Evolutionary conservation across 2,888 invertebrate species (phyloP).

Genomic region (Phengaris alcon): DNA sequence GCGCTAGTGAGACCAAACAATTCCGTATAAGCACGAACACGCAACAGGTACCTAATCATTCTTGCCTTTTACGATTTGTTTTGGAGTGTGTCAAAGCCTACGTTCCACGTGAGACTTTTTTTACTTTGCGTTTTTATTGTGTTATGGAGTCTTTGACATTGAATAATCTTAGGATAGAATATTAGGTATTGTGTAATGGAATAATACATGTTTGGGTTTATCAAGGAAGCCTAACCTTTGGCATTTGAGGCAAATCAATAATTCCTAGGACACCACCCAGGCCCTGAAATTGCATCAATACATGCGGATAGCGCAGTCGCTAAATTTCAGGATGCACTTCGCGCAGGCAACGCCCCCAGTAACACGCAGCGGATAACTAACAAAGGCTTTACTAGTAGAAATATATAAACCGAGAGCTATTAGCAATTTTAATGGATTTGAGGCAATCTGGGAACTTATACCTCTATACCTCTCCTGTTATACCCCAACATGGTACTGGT

Average conservation of each 20-base stretch:
- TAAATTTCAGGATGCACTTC: constrained; percentile 10
- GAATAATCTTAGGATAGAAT: no score
- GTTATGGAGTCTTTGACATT: no score
- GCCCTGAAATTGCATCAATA: constrained; percentile 9
- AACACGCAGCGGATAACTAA: neutral
- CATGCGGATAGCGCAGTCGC: constrained; percentile 22
- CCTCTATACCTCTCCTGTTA: no score
- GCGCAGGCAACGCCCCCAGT: constrained; percentile 21
- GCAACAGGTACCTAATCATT: neutral
- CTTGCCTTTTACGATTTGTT: constrained; percentile 2
- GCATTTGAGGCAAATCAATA: constrained; percentile 22
- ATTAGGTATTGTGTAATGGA: no score
- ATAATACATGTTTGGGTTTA: neutral
- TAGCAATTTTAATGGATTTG: no score
- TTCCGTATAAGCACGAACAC: neutral
- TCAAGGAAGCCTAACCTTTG: neutral
- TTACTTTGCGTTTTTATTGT: no score
- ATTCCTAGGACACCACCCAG: constrained; percentile 1
- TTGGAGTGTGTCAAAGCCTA: neutral
- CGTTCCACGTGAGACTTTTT: neutral
- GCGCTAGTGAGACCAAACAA: neutral
- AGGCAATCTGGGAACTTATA: no score
- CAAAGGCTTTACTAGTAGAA: neutral
- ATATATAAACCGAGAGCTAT: no score
- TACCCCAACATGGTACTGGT: no score